Evolutionary conservation across 2,113 vertebrate species (phyloP).

Genomic region (Crotalus viridis): DNA sequence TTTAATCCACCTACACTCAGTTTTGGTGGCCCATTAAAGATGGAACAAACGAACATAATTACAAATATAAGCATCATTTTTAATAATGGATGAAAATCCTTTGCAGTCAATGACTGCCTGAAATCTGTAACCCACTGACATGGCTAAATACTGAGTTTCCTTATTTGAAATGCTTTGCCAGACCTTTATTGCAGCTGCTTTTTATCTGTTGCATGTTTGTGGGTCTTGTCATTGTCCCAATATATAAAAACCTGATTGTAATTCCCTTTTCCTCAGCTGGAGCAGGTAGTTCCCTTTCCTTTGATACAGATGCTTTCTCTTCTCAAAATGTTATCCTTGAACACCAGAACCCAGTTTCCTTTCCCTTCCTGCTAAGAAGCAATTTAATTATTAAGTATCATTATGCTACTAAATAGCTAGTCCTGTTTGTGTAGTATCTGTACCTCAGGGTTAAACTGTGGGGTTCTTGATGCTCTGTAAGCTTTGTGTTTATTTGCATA

Average conservation of each 20-base stretch:
- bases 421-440: not conserved
- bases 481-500: not conserved
- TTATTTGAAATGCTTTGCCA: not conserved
- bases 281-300: not conserved
- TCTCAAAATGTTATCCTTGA: not conserved
- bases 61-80: not conserved
- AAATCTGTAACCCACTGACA: not conserved
- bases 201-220: not conserved
- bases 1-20: too few species aligned
- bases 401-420: not conserved
- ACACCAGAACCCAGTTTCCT: not conserved
- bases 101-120: not conserved
- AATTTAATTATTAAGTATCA: not conserved
- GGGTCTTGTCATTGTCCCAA: not conserved
- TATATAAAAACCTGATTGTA: not conserved
- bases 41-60: not conserved
- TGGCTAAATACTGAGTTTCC: not conserved
- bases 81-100: not conserved
- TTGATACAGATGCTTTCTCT: not conserved
- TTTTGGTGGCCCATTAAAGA: not conserved
- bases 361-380: not conserved
- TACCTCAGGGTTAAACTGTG: not conserved
- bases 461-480: not conserved
- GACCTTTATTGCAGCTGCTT: not conserved
- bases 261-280: not conserved